A percentile compares a stretch with the other conserved stretches of the same genome.
These are phyloP conservation scores for Pherbina coryleti DNA, from an alignment of 2,888 invertebrate species.

Conservation along the genomic window DNA sequence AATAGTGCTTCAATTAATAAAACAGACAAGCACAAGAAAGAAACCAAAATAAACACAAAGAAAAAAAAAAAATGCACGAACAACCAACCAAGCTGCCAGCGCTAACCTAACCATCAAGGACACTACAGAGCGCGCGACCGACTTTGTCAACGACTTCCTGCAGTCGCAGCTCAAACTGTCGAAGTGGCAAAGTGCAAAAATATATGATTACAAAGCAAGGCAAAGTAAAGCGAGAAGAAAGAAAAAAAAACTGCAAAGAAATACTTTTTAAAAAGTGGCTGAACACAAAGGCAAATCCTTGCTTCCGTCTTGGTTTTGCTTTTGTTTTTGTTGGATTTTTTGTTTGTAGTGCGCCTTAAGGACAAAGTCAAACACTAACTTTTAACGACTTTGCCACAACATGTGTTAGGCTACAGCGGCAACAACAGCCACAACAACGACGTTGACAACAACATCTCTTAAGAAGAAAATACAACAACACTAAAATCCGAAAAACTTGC, in stretches of 20 bases:
- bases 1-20: neutral
- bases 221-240: too few species aligned
- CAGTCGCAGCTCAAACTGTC: conserved; percentile 7
- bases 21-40: neutral
- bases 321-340: neutral
- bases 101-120: neutral
- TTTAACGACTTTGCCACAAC: conserved; percentile 49
- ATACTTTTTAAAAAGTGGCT: neutral
- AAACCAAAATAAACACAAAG: neutral
- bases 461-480: neutral
- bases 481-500: neutral
- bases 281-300: neutral
- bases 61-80: neutral
- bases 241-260: too few species aligned
- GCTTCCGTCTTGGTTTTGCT: neutral
- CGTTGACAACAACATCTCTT: neutral
- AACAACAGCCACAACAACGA: conserved; percentile 6
- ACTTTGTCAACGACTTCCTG: conserved; percentile 11
- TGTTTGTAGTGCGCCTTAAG: conserved; percentile 29
- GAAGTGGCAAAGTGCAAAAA: neutral
- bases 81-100: neutral
- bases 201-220: too few species aligned
- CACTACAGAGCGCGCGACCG: neutral
- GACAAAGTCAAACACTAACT: conserved; percentile 44
- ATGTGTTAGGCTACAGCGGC: conserved; percentile 40